phyloP scores from a whole-genome alignment of 2,113 vertebrate genomes.

The Aptenodytes patagonicus region DNA sequence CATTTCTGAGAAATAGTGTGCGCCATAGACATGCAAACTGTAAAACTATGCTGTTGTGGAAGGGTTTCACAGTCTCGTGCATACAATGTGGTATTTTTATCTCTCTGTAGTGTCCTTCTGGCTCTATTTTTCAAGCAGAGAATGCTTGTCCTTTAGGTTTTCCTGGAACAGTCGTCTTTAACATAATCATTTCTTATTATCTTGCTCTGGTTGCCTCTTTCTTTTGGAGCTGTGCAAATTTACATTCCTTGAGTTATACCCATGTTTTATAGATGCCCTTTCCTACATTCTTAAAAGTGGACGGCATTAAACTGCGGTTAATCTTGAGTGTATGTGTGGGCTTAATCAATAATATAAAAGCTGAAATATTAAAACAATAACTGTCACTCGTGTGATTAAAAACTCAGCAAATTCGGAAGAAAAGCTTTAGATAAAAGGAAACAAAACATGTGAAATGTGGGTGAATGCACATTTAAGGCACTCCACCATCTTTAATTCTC shows the following conservation, averaged over 20 bases:
- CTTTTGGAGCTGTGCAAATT: neutral
- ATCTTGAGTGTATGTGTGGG: neutral
- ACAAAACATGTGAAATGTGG: neutral
- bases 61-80: neutral
- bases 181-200: neutral
- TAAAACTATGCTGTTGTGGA: neutral
- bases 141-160: neutral
- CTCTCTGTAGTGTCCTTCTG: neutral
- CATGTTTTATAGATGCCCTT: neutral
- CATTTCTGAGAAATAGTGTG: neutral
- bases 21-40: neutral
- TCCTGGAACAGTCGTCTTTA: neutral
- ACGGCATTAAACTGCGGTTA: neutral
- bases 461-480: neutral
- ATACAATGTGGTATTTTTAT: neutral
- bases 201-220: neutral
- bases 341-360: neutral
- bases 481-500: neutral
- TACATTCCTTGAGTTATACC: neutral
- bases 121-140: neutral
- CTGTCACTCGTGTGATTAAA: neutral
- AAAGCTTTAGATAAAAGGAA: neutral
- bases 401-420: neutral
- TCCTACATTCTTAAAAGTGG: neutral
- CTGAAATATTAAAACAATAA: neutral